Evolutionary conservation across 2,113 vertebrate species (phyloP).

Genomic region (Plectropomus leopardus): DNA sequence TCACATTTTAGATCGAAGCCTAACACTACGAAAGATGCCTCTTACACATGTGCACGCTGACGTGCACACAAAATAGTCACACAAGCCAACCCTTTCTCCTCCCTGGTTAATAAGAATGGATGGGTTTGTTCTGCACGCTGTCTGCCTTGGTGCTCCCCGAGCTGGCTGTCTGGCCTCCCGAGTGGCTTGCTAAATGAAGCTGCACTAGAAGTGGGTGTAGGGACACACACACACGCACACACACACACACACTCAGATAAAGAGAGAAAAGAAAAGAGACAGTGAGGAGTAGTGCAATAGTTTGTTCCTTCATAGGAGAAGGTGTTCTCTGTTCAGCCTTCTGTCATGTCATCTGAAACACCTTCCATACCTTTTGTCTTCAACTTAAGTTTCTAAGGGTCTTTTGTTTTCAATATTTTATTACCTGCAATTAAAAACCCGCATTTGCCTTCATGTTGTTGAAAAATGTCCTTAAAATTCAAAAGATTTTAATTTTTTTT

Average conservation of each 20-base stretch:
- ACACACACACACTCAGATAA: no score
- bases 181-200: constrained; percentile 71
- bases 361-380: neutral
- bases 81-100: constrained; percentile 33
- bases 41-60: constrained; percentile 2
- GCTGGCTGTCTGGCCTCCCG: constrained; percentile 48
- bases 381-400: neutral
- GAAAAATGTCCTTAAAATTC: neutral
- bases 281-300: neutral
- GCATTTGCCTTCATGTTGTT: neutral
- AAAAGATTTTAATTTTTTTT: constrained; percentile 3
- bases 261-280: constrained; percentile 13
- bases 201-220: constrained; percentile 41
- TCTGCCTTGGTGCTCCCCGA: constrained; percentile 52
- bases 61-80: neutral
- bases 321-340: constrained; percentile 8
- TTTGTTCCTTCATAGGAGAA: constrained; percentile 15
- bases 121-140: constrained; percentile 68
- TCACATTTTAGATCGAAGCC: neutral
- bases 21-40: constrained; percentile 11
- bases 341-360: constrained; percentile 6
- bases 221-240: no score
- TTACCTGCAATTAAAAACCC: neutral
- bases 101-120: constrained; percentile 72
- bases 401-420: neutral